Conservation (phyloP, 2,888 invertebrate species). For the Patella caerulea region DNA sequence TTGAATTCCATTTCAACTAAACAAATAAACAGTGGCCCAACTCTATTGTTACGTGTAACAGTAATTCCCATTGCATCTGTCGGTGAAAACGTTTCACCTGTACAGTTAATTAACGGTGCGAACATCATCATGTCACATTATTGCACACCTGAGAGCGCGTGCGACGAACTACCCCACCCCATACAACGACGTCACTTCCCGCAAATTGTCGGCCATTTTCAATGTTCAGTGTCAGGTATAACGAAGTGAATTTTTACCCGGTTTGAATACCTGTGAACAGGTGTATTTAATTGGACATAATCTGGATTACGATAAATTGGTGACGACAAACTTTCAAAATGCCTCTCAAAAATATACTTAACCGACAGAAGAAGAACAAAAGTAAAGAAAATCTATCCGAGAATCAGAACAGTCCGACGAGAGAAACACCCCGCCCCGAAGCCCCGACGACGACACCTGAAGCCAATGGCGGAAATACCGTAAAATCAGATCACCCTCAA, state of each 20-base stretch:
- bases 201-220: not conserved
- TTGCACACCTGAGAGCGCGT: conserved; percentile 8
- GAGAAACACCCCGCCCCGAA: conserved; percentile 43
- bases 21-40: too few species aligned
- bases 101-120: conserved; percentile 1
- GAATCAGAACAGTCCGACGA: conserved; percentile 29
- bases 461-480: conserved; percentile 39
- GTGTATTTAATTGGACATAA: not conserved
- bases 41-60: too few species aligned
- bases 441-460: conserved; percentile 32
- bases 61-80: too few species aligned
- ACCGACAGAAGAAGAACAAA: conserved; percentile 49
- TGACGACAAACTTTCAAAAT: not conserved
- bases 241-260: not conserved
- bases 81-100: too few species aligned
- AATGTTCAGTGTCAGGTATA: not conserved
- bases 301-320: not conserved
- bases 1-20: too few species aligned
- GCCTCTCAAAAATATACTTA: conserved; percentile 6
- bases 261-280: not conserved
- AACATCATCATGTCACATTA: not conserved
- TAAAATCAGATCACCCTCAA: conserved; percentile 32
- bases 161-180: conserved; percentile 3
- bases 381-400: conserved; percentile 52
- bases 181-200: conserved; percentile 4